Base-by-base conservation (phyloP, 92 coral and sea anemone species). In the Chrysogorgia sp. region DNA sequence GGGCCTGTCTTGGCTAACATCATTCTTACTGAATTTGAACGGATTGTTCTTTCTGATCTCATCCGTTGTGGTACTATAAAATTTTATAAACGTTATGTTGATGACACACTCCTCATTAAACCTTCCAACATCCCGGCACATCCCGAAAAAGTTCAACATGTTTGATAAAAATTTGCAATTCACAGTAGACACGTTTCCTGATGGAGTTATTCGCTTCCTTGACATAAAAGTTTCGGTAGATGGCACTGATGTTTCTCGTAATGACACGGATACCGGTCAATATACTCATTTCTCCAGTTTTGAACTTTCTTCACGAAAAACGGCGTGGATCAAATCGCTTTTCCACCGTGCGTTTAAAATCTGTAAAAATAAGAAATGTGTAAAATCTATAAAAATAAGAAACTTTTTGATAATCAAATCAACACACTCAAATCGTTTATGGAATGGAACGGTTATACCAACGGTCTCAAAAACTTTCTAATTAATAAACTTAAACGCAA, bases 261-360 rank as follows among this genome's bases (percentile, higher is more conserved):
- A 77, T 29, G 74, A 77, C 74, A 77, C 82, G 29, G 40, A 61
- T 56, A 77, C 82, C 17, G 63, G 60, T 32, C 82, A 77, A 52
- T 78, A 48, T 8, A 71, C 53, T 6, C 67, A 45, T 37, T 79
- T 65, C 32, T 30, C 60, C 1, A 66, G 77, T 64, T 79, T 45
- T 21, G 65, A 67, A 15, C 77, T 76, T 20, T 52, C 47, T 59
- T 58, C 30, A n/a, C 35, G 66, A 28, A 79, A 25, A 23, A 79
- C 74, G 12, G 83, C 83, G 15, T 79, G 76, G 83, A 71, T 72
- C 7, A 65, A 63, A 50, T 71, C 67, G 20, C 62, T 79, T 43
- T 79, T 48, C 29, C 47, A 66, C 50, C 75, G 84, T n/a, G 64
- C 84, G 37, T 67, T 40, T 48, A 60, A 63, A 20, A 79, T 79